These are phyloP conservation scores for Pachyramphus minor DNA, from an alignment of 2,113 vertebrate genomes.

Conservation along the genomic window DNA sequence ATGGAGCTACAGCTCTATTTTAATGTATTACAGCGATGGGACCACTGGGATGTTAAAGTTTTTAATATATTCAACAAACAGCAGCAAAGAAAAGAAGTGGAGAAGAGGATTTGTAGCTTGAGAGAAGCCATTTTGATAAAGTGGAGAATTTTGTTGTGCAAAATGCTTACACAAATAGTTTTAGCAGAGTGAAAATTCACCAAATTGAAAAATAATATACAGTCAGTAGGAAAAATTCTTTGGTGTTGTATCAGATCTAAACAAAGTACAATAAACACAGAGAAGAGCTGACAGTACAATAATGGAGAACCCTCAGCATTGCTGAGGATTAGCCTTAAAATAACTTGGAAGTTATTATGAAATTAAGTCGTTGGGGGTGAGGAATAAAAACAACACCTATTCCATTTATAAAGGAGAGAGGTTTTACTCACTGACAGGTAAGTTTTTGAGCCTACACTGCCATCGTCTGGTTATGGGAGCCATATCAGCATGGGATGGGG, in stretches of 20 bases:
- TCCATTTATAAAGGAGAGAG: neutral
- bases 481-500: neutral
- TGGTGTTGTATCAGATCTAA: neutral
- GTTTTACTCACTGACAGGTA: neutral
- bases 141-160: neutral
- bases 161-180: neutral
- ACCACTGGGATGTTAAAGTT: neutral
- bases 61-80: neutral
- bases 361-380: neutral
- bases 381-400: neutral
- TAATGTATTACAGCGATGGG: neutral
- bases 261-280: neutral
- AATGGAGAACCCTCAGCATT: neutral
- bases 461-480: constrained; percentile 70
- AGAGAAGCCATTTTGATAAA: neutral
- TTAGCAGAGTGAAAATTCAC: neutral
- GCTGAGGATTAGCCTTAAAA: neutral
- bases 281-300: neutral
- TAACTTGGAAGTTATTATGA: neutral
- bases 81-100: neutral
- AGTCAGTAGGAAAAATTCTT: neutral
- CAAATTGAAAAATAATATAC: neutral
- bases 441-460: constrained; percentile 68
- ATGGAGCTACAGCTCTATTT: neutral
- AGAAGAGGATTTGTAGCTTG: neutral